Base-by-base conservation (phyloP, 2,113 vertebrate species). In the Microtus ochrogaster region DNA sequence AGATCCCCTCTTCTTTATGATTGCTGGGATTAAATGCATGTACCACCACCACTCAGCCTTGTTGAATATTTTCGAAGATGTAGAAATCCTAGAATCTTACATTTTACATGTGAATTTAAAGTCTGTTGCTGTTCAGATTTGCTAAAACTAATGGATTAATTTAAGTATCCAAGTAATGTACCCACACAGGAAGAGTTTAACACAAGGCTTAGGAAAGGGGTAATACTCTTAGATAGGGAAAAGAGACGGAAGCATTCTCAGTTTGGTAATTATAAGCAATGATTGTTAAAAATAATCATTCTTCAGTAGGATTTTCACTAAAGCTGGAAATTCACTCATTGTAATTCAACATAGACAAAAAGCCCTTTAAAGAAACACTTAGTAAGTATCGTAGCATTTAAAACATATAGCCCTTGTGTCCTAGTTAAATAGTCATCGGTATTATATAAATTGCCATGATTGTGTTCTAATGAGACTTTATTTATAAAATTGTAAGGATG, bases 301-400 rank as follows among this genome's bases (percentile, higher is more conserved):
- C 19, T 8, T 19, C 17, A 21, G 2, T 19, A 83, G 39, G 82
- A 3, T 84, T 41, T 52, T 78, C 74, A 77, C 28, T 44, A 93
- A 61, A 14, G 36, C 5, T 91, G 58, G 94, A 94, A 76, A 58
- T 86, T 72, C 14, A 88, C 19, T 83, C 30, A 47, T 2, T 26
- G 36, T 89, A 55, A 17, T 61, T 76, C 68, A 89, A 44, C 11
- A 55, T 41, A 41, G 41, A 16, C 10, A 39, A 68, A 74, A 2
- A 12, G n/a, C 47, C 72, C 22, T 68, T 0, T 70, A 81, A 78
- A 30, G 9, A 82, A 41, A 3, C n/a, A 41, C 30, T 74, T 12
- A 61, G 30, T 77, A 94, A 97, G 36, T 89, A 73, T 81, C 73
- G 84, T 72, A 82, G 52, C 0, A 13, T 89, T 49, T 84, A 9